Base-by-base conservation (phyloP, 2,113 vertebrate genomes). In the Cairina moschata region DNA sequence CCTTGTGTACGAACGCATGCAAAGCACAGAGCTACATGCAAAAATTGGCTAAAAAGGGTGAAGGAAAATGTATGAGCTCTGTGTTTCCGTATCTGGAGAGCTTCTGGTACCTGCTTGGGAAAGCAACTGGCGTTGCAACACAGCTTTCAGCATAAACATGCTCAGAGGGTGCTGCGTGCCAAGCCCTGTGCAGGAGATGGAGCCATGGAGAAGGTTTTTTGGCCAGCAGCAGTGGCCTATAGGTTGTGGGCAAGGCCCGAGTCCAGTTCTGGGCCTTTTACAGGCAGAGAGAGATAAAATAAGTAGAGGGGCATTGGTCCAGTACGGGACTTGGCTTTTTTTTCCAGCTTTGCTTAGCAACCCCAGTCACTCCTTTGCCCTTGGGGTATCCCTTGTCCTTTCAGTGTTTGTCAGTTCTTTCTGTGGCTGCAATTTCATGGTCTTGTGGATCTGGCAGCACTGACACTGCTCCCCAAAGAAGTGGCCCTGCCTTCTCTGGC, bases 21-120 rank as follows among this genome's bases (percentile, higher is more conserved):
- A 1, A 91, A 60, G 59, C 83, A 88, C 59, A 31, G 72, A 86
- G 86, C 67, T 80, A 36, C 52, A 69, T 67, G 79, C 40, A 86
- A 93, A 83, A 94, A 77, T 86, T 81, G 88, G 63, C 86, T 77
- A 9, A 48, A 86, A 77, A 76, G 55, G 26, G 28, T 81, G 75
- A 91, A 94, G 72, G 40, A 55, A 93, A 86, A 73, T 5, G 55
- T 58, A 86, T 55, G 44, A 86, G n/a, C 68, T 59, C 40, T 80
- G 23, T 80, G 50, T n/a, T 83, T 66, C 34, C 1, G 0, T 69
- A 58, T 40, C 92, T 73, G 44, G n/a, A 86, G 67, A 83, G 48
- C 55, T 93, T 66, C 71, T 83, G 83, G 34, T 69, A 40, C 63
- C 42, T 0, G 0, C 54, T 44, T 60, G 56, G 52, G 80, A 68